Percentiles rank a stretch among this genome's conserved stretches.
These are phyloP conservation scores for Aricia agestis DNA, from an alignment of 1,140 invertebrate species.

Conservation along the genomic window DNA sequence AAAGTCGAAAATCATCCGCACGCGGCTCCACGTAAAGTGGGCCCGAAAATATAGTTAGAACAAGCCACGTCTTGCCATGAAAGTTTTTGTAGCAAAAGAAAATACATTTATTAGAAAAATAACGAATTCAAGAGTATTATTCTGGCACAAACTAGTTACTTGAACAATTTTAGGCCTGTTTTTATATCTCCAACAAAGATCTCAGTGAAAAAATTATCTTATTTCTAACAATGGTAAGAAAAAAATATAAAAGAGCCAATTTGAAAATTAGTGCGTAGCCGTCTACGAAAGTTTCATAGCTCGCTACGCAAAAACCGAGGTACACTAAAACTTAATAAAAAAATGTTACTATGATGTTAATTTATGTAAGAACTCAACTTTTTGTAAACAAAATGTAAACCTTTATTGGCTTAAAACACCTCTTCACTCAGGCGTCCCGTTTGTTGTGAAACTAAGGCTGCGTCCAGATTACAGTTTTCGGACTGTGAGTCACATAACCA, in stretches of 20 bases:
- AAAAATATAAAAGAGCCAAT: too few relatives aligned
- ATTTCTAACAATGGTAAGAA: neutral
- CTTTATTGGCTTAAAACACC: too few relatives aligned
- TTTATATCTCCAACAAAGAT: neutral
- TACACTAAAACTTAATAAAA: too few relatives aligned
- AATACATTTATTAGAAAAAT: slow-evolving; percentile 14
- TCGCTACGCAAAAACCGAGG: too few relatives aligned
- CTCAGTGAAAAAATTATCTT: neutral
- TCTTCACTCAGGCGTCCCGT: too few relatives aligned
- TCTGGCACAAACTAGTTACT: slow-evolving; percentile 1
- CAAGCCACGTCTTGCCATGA: slow-evolving; percentile 35
- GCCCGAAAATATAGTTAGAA: slow-evolving; percentile 31
- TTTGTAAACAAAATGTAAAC: too few relatives aligned
- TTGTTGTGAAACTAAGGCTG: too few relatives aligned
- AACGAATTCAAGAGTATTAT: slow-evolving; percentile 10
- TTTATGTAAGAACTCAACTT: too few relatives aligned
- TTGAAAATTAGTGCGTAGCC: neutral
- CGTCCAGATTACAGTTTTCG: too few relatives aligned
- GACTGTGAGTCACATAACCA: too few relatives aligned
- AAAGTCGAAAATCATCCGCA: slow-evolving; percentile 16
- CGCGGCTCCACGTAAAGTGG: slow-evolving; percentile 29
- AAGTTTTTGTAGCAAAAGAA: slow-evolving; percentile 15
- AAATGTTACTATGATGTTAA: too few relatives aligned
- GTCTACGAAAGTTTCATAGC: neutral
- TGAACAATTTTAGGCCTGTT: slow-evolving; percentile 1